Evolutionary conservation across 2,888 invertebrate genomes (phyloP).

Genomic region (Leucophora obtusa): DNA sequence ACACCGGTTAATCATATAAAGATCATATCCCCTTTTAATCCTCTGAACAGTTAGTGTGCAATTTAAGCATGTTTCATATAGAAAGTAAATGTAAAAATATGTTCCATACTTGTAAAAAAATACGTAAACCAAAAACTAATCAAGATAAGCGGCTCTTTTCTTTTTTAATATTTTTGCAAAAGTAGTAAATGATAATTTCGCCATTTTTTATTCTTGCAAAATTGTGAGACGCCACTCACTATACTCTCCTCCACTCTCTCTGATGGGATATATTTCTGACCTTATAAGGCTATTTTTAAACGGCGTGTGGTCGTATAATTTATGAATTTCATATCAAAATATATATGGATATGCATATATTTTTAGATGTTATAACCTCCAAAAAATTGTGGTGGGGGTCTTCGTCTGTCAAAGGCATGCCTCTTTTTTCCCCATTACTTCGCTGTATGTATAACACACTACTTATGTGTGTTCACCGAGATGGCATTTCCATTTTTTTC

Average conservation of each 20-base stretch:
- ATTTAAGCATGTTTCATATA: background rate
- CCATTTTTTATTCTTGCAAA: constrained; percentile 63
- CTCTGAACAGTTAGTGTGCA: background rate
- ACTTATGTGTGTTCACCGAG: constrained; percentile 48
- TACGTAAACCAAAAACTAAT: constrained; percentile 10
- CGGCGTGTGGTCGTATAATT: constrained; percentile 60
- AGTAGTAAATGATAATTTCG: constrained; percentile 61
- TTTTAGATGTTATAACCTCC: constrained; percentile 62
- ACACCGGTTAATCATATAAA: constrained; percentile 18
- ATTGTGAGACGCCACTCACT: constrained; percentile 54
- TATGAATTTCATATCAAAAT: constrained; percentile 60
- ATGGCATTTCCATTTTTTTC: constrained; percentile 42
- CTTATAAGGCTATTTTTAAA: constrained; percentile 63
- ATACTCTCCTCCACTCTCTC: constrained; percentile 40
- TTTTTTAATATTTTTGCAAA: constrained; percentile 42
- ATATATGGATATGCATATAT: constrained; percentile 58
- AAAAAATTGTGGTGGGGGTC: constrained; percentile 41
- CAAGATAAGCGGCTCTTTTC: constrained; percentile 32
- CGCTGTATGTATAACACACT: constrained; percentile 63
- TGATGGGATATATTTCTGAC: constrained; percentile 56
- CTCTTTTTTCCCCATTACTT: constrained; percentile 42
- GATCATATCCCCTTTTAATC: constrained; percentile 6
- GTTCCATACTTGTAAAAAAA: no score
- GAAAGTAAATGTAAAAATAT: background rate
- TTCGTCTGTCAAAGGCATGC: constrained; percentile 35